Conservation (phyloP, 2,797 vertebrate species). For the Emys orbicularis region DNA sequence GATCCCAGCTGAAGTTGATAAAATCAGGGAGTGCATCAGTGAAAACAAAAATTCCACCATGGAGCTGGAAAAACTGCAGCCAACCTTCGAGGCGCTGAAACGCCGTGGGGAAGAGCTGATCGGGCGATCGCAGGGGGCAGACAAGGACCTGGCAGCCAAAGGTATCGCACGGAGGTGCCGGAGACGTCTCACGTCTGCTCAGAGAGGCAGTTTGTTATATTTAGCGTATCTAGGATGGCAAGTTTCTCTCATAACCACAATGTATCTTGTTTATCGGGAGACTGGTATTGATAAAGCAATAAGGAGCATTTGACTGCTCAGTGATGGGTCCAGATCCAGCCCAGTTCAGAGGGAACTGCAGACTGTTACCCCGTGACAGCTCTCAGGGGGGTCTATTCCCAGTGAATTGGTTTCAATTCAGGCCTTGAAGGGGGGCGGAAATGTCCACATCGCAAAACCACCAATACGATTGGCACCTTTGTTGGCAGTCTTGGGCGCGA, state of each 20-base stretch:
- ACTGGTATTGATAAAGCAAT: not conserved
- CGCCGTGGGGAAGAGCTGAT: conserved; percentile 95
- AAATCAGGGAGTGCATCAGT: conserved; percentile 96
- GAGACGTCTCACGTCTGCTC: not conserved
- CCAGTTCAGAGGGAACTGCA: not conserved
- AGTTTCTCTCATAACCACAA: not conserved
- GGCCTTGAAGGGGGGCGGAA: not conserved
- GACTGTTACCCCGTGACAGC: not conserved
- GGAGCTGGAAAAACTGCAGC: conserved; percentile 98
- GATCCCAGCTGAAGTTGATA: conserved; percentile 97
- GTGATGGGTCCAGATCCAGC: not conserved
- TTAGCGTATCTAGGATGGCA: not conserved
- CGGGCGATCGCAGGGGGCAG: conserved; percentile 87
- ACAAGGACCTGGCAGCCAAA: conserved; percentile 94
- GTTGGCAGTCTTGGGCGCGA: conserved; percentile 37
- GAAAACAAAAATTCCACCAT: conserved; percentile 92
- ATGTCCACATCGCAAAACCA: conserved; percentile 34
- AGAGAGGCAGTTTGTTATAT: not conserved
- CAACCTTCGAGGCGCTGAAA: conserved; percentile 94
- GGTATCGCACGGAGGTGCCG: conserved; percentile 74
- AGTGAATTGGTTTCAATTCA: not conserved
- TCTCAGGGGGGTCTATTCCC: not conserved
- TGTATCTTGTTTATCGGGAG: not conserved
- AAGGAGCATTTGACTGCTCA: not conserved
- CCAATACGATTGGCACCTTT: conserved; percentile 43